phyloP scores from a whole-genome alignment of 2,113 vertebrate species.

The Saguinus midas region DNA sequence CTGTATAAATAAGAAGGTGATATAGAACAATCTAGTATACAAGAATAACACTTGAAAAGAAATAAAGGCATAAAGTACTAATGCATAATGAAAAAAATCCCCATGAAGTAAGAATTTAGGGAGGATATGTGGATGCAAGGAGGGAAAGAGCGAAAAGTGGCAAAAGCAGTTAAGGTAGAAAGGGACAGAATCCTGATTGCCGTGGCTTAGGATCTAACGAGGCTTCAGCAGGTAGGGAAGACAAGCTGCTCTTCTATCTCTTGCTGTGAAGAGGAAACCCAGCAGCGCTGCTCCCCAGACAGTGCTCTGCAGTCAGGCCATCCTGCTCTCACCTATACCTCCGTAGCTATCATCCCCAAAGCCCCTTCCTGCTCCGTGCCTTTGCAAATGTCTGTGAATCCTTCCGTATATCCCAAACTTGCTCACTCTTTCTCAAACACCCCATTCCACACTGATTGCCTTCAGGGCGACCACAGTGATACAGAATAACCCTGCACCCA shows the following conservation, averaged over 20 bases:
- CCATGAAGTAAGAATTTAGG: neutral
- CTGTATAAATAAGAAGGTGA: neutral
- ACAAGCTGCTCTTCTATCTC: neutral
- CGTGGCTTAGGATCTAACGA: neutral
- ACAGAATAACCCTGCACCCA: rapidly evolving
- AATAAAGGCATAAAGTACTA: neutral
- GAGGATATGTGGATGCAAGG: neutral
- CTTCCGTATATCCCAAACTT: neutral
- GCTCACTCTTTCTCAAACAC: neutral
- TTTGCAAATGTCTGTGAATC: neutral
- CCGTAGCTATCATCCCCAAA: neutral
- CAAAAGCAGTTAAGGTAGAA: neutral
- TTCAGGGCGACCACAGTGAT: neutral
- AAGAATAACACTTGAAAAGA: neutral
- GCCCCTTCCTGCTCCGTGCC: neutral
- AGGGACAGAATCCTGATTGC: neutral
- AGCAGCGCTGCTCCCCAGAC: neutral
- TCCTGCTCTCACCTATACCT: neutral
- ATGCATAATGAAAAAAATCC: neutral
- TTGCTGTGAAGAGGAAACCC: neutral
- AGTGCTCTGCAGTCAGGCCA: neutral
- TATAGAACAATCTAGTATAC: neutral
- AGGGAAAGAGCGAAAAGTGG: neutral
- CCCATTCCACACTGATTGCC: neutral
- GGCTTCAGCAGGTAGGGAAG: neutral